Base-by-base conservation (phyloP, 2,113 vertebrate species). In the Amia ocellicauda region DNA sequence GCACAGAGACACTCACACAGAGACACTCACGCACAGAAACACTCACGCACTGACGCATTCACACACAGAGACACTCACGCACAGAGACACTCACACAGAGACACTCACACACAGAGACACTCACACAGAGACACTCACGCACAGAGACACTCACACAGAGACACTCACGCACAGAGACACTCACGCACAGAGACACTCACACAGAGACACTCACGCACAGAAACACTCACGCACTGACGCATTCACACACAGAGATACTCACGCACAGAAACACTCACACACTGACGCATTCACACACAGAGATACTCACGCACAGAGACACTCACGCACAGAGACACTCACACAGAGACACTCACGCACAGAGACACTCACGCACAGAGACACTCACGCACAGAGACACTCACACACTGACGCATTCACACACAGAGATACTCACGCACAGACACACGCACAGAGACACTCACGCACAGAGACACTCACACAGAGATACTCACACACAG, bases 21-120 rank as follows among this genome's bases (percentile, higher is more conserved):
- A n/a, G n/a, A n/a, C 28, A 50, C 20, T 64, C 42, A 58, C 4
- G 20, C 51, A 41, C 11, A 41, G 16, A 58, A 5, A 10, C 8
- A 10, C n/a, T 10, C 8, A 51, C 8, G 1, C 8, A 51, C n/a
- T n/a, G n/a, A n/a, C 1, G n/a, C n/a, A n/a, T n/a, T n/a, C n/a
- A 51, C 8, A 56, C 59, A 61, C 36, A 10, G 26, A 42, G n/a
- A n/a, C 42, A 45, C 11, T 26, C 28, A 66, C 45, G 52, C n/a
- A 3, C 9, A 4, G 36, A 40, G 29, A 19, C 49, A 52, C 49
- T 9, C 49, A 52, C 49, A 19, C 26, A 50, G 26, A 20, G 3
- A 9, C 58, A 43, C 58, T 40, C 40, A 23, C 23, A 20, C 58
- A 23, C 58, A 23, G 29, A 23, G 28, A 57, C 55, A 26, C 55